Evolutionary conservation across 2,113 vertebrate genomes (phyloP), one percentile per base, ranked within the genome.

Genomic region (Ibidorhyncha struthersii): DNA sequence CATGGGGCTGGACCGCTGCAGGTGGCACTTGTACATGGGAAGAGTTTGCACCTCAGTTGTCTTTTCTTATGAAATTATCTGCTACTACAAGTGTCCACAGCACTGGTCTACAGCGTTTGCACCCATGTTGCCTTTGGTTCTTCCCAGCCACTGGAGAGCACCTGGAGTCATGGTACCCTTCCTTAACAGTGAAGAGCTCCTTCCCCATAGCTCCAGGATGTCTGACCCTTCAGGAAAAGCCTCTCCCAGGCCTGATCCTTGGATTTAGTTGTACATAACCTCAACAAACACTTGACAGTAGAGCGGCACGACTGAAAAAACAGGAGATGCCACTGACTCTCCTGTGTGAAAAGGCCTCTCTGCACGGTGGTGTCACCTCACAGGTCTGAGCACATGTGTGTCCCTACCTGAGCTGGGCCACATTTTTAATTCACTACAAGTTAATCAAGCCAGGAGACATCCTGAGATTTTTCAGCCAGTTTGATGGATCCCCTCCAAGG

Each of bases 281-380:
- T 72, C 71, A 82, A 34, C 22, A n/a, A 56, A 73, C 29, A 38
- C 58, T 21, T 53, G 23, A 20, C 14, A 61, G 47, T 7, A 72
- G 20, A 86, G 49, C 1, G 1, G 8, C 40, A 22, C 1, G 2
- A 43, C 40, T 40, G 52, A n/a, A 79, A 71, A 82, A 59, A 4
- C 4, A 41, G 6, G 11, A 15, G 27, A 34, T 71, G 22, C 27
- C 47, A 55, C 59, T n/a, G 52, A 41, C 19, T 71, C 4, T 50
- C 8, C 30, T 41, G 25, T 36, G 8, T 36, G 66, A 67, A 83
- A 77, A 62, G 53, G 10, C 19, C 5, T 87, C 19, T 66, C 45
- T 56, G 36, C 45, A 38, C 8, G 4, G 26, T 21, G 55, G 12
- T 2, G 1, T 36, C 19, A 29, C 12, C 12, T 34, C 1, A 0